A percentile compares a stretch with the other conserved stretches of the same genome.
Evolutionary conservation across 1,140 invertebrate genomes (phyloP).

Genomic region (Dryas iulia): DNA sequence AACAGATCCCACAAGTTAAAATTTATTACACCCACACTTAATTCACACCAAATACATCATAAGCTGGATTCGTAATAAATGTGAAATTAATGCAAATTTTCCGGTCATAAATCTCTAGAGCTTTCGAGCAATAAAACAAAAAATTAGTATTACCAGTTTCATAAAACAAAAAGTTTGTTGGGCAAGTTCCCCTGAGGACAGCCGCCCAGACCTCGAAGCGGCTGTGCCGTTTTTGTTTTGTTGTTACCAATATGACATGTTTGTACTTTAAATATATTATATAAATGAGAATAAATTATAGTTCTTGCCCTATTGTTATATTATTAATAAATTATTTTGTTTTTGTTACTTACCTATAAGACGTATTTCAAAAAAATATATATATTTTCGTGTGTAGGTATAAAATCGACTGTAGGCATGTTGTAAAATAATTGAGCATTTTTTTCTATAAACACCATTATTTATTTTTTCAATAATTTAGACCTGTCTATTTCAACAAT

Average conservation of each 20-base stretch:
- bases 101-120: conserved; percentile 65
- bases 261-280: not conserved
- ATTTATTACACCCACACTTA: conserved; percentile 2
- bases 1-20: not conserved
- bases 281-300: not conserved
- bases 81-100: conserved; percentile 74
- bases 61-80: conserved; percentile 56
- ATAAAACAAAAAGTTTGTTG: conserved; percentile 72
- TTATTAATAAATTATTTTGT: too few species aligned
- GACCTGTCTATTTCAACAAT: too few species aligned
- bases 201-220: conserved; percentile 25
- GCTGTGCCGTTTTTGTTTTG: conserved; percentile 41
- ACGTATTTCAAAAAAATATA: too few species aligned
- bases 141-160: conserved; percentile 71
- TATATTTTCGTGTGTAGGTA: too few species aligned
- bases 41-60: conserved; percentile 4
- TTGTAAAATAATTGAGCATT: too few species aligned
- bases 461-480: too few species aligned
- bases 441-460: too few species aligned
- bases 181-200: conserved; percentile 58
- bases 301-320: too few species aligned
- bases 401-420: too few species aligned
- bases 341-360: too few species aligned
- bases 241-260: not conserved
- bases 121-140: conserved; percentile 70